phyloP scores from a whole-genome alignment of 2,797 vertebrate species.

The Echeneis naucrates region DNA sequence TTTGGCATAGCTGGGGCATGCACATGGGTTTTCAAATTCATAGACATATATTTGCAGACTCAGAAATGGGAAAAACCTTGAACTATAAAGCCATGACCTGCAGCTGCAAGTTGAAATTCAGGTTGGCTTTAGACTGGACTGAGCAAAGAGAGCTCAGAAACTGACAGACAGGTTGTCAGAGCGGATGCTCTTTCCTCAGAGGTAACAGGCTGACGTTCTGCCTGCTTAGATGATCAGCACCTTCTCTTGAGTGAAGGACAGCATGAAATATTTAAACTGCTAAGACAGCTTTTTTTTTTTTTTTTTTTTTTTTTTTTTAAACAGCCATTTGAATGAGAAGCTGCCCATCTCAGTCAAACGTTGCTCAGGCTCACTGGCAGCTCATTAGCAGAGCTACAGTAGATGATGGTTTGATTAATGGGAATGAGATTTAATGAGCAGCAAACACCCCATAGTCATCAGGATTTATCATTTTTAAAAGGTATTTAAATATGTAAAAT shows the following conservation, averaged over 20 bases:
- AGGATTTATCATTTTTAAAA: slow-evolving; percentile 24
- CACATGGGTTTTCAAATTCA: not conserved
- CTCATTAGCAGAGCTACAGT: slow-evolving; percentile 50
- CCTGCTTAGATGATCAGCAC: slow-evolving; percentile 52
- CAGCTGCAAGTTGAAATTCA: not conserved
- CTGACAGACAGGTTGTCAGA: slow-evolving; percentile 64
- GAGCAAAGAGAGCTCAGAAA: slow-evolving; percentile 13
- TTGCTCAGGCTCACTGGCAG: slow-evolving; percentile 14
- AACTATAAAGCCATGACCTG: not conserved
- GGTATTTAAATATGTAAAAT: not conserved
- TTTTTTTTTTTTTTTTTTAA: slow-evolving; percentile 43
- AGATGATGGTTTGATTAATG: slow-evolving; percentile 44
- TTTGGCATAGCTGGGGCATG: not conserved
- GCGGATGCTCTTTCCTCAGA: slow-evolving; percentile 45
- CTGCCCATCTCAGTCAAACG: slow-evolving; percentile 17
- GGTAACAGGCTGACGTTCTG: slow-evolving; percentile 34
- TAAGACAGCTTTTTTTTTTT: slow-evolving; percentile 54
- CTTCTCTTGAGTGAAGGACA: slow-evolving; percentile 67
- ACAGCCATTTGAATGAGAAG: slow-evolving; percentile 42
- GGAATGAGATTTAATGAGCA: slow-evolving; percentile 39
- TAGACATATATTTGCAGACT: not conserved
- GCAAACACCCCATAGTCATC: slow-evolving; percentile 21
- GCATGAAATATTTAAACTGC: slow-evolving; percentile 76
- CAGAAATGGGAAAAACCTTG: not conserved
- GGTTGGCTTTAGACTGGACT: not conserved